Evolutionary conservation across 2,888 invertebrate species (phyloP), one percentile per base, ranked within the genome.

Genomic region (Lydus trimaculatus): DNA sequence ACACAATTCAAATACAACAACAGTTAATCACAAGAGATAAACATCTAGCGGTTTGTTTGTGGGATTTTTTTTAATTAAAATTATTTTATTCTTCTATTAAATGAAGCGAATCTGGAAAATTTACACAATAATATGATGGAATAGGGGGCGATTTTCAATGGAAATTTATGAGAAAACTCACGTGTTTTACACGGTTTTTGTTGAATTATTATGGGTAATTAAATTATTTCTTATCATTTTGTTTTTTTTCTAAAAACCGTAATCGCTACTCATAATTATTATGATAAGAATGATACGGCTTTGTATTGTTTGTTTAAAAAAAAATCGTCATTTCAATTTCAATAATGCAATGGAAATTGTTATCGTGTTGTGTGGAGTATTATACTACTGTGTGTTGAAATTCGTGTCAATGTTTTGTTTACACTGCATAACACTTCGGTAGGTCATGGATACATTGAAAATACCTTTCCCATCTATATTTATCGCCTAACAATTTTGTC

Each of bases 351-450:
- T 56, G 28, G 56, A 28, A 56, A 56, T 56, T 56, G 28, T 56
- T 56, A 28, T 28, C 28, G 56, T 7, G 15, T 28, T 23, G 23
- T 11, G 7, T 52, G 5, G 25, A 13, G 11, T 36, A 36, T 15
- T 6, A 31, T 28, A 28, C 28, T 17, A 17, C 6, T 2, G 11
- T 52, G 52, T 56, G 56, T 56, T n/a, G 56, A 56, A 69, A 69
- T 69, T 66, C 69, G 64, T 69, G 69, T 69, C 69, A 69, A 65
- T 63, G 65, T 43, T 70, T 70, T 70, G 70, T 70, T 70, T 70
- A 70, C 70, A 64, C 70, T 63, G 63, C 66, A 67, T 67, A 70
- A 70, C 43, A 65, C 63, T 62, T 71, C 65, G 67, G 71, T 71
- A 71, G 71, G 71, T 71, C 71, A 71, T 71, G 71, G 70, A 70